phyloP scores from a whole-genome alignment of 2,888 invertebrate species.

The Trissoscelio sp. region DNA sequence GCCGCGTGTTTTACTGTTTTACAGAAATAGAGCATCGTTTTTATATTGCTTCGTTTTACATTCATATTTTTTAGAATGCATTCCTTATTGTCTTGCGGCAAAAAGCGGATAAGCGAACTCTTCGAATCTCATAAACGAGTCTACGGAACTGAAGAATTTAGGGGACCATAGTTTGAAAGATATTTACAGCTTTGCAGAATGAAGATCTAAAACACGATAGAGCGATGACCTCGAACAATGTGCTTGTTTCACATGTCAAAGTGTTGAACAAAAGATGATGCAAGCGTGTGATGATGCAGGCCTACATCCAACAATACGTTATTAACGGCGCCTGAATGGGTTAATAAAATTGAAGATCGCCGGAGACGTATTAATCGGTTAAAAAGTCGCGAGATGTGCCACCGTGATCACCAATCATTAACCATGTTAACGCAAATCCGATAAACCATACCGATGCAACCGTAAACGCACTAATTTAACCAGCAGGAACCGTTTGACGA shows the following conservation, averaged over 20 bases:
- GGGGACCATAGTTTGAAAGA: constrained; percentile 22
- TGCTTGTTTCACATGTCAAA: constrained; percentile 62
- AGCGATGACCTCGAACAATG: constrained; percentile 63
- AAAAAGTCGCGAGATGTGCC: neutral
- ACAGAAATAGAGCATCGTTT: constrained; percentile 50
- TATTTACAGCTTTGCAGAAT: constrained; percentile 50
- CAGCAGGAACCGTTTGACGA: neutral
- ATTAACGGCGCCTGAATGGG: constrained; percentile 46
- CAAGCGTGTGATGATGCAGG: constrained; percentile 55
- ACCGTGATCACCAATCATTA: neutral
- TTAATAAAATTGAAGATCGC: constrained; percentile 11
- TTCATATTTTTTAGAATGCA: constrained; percentile 46
- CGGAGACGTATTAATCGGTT: neutral
- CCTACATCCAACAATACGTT: constrained; percentile 58
- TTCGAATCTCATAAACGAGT: constrained; percentile 42
- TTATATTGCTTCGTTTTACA: constrained; percentile 49
- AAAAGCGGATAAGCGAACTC: constrained; percentile 6
- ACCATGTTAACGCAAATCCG: neutral
- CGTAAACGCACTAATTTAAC: neutral
- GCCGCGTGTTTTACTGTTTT: constrained; percentile 54
- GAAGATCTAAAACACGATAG: constrained; percentile 42
- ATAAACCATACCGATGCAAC: constrained; percentile 8
- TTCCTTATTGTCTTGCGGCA: constrained; percentile 16
- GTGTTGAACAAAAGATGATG: constrained; percentile 62
- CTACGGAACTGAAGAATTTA: constrained; percentile 45